phyloP scores from a whole-genome alignment of 2,888 invertebrate genomes.

The Drosophila percnosoma region DNA sequence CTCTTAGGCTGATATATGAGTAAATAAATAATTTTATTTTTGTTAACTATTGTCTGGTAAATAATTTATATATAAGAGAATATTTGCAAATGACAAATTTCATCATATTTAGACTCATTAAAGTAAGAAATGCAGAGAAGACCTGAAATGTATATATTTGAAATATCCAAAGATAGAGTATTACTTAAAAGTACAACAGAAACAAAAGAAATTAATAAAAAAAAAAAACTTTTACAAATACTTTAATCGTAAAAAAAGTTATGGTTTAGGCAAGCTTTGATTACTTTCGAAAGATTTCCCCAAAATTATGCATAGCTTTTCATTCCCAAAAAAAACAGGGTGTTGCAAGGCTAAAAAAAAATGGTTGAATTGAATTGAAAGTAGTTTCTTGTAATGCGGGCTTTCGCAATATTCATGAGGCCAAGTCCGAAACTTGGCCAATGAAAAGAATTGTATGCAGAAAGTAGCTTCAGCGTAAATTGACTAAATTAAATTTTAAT shows the following conservation, averaged over 20 bases:
- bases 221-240: not conserved
- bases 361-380: conserved; percentile 27
- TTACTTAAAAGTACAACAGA: not conserved
- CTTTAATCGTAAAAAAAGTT: not conserved
- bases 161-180: not conserved
- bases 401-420: conserved; percentile 54
- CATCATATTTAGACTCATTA: not conserved
- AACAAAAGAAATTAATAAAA: not conserved
- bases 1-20: not conserved
- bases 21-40: not conserved
- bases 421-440: conserved; percentile 41
- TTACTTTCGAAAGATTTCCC: not conserved
- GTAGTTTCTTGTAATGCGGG: conserved; percentile 50
- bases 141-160: not conserved
- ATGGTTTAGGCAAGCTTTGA: not conserved
- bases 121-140: not conserved
- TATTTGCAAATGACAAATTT: too few species aligned
- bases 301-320: not conserved
- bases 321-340: not conserved
- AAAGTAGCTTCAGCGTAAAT: conserved; percentile 45
- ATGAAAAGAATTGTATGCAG: conserved; percentile 41
- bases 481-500: conserved; percentile 79
- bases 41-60: fast-evolving
- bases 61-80: not conserved
- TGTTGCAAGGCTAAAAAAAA: not conserved